Conservation (phyloP, 2,113 vertebrate genomes). For the Plestiodon gilberti region DNA sequence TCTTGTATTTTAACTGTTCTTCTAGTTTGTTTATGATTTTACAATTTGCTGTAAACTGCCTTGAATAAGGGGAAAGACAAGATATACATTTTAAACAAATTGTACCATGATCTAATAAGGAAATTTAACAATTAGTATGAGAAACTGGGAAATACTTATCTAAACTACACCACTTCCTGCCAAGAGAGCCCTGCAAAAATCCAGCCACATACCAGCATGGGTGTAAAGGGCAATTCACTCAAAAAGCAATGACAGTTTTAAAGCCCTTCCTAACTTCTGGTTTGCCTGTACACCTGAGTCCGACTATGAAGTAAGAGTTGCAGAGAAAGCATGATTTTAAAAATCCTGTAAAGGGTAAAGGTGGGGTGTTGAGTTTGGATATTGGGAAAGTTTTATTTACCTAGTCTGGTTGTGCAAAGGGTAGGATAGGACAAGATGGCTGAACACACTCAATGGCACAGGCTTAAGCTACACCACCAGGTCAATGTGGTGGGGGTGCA, state of each 20-base stretch:
- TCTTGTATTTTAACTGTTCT: too few species aligned
- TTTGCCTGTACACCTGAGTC: background rate
- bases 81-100: too few species aligned
- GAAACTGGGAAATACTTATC: background rate
- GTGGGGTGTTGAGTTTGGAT: background rate
- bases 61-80: too few species aligned
- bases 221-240: background rate
- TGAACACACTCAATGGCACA: background rate
- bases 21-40: too few species aligned
- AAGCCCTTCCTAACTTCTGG: background rate
- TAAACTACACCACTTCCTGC: background rate
- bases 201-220: background rate
- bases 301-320: background rate
- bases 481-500: background rate
- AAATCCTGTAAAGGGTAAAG: too few species aligned
- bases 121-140: background rate
- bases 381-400: background rate
- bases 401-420: background rate
- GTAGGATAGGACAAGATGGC: background rate
- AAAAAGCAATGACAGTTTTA: background rate
- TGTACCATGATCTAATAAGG: too few species aligned
- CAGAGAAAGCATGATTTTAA: background rate
- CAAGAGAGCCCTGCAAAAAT: background rate
- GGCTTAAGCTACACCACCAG: background rate
- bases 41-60: too few species aligned